Percentiles rank a stretch among this genome's conserved stretches.
Evolutionary conservation across 2,113 vertebrate species (phyloP).

Genomic region (Meles meles): DNA sequence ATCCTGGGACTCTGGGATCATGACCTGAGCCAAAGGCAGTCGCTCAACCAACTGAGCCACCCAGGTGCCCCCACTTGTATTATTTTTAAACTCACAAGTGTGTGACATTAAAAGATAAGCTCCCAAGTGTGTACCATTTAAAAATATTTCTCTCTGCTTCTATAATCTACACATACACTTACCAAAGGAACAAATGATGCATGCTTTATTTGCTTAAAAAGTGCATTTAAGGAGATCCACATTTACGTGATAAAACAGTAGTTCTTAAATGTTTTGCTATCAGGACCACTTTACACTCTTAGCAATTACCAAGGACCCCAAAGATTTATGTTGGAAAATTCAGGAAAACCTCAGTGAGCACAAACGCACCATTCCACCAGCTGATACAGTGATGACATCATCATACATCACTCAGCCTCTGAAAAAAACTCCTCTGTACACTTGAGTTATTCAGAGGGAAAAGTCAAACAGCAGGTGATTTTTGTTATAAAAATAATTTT

Average conservation of each 20-base stretch:
- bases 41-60: too few species aligned
- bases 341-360: background rate
- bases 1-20: too few species aligned
- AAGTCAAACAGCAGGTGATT: background rate
- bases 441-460: background rate
- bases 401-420: background rate
- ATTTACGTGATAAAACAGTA: background rate
- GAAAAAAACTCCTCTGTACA: background rate
- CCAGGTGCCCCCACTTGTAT: background rate
- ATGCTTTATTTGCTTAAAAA: background rate
- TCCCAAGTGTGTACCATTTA: background rate
- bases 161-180: background rate
- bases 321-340: background rate
- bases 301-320: background rate
- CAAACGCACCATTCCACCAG: background rate
- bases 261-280: background rate
- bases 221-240: background rate
- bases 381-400: background rate
- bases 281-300: background rate
- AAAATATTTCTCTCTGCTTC: background rate
- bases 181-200: background rate
- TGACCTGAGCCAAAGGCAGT: too few species aligned
- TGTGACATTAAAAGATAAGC: background rate
- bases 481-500: background rate
- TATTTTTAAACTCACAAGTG: background rate